Base-by-base conservation (phyloP, 2,113 vertebrate genomes). In the Rafetus swinhoei region DNA sequence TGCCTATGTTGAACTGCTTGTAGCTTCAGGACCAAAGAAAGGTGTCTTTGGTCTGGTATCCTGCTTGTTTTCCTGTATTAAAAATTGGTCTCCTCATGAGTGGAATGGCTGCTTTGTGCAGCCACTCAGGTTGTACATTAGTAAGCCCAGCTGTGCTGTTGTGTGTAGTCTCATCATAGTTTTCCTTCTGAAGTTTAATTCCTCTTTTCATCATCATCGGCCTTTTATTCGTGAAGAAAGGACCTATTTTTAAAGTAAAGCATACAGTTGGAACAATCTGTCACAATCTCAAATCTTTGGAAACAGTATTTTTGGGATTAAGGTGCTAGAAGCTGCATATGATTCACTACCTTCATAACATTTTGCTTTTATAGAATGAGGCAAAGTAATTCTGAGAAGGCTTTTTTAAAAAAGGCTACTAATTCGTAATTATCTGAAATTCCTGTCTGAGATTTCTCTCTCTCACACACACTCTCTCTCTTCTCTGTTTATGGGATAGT, bases 341-440 rank as follows among this genome's bases (percentile, higher is more conserved):
- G 50, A 95, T 79, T 60, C 93, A 94, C 94, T 57, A 86, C 87
- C 96, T 97, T 94, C 79, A 94, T 90, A 91, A 95, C 90, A 5
- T 93, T 96, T 96, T 93, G 85, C 94, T 96, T 95, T 95, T 93
- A 57, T 9, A 93, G 91, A 97, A 93, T 91, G 94, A 92, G 35
- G 65, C 16, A 86, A 45, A 93, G 90, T 97, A 96, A 94, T 95
- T 77, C 84, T 96, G 90, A 95, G 82, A 94, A 76, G 90, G 93
- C 95, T 96, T 93, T 94, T 93, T 94, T 92, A 95, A 94, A 93
- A 95, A 95, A 97, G 85, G 92, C 93, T 96, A 95, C 95, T 96
- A 94, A 87, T 87, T 90, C 95, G 95, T 90, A 92, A 82, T 85
- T 86, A 85, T 93, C 87, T 84, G 90, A 93, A 93, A 94, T 95